Conservation (phyloP, 2,113 vertebrate species). For the Gymnobelideus leadbeateri region DNA sequence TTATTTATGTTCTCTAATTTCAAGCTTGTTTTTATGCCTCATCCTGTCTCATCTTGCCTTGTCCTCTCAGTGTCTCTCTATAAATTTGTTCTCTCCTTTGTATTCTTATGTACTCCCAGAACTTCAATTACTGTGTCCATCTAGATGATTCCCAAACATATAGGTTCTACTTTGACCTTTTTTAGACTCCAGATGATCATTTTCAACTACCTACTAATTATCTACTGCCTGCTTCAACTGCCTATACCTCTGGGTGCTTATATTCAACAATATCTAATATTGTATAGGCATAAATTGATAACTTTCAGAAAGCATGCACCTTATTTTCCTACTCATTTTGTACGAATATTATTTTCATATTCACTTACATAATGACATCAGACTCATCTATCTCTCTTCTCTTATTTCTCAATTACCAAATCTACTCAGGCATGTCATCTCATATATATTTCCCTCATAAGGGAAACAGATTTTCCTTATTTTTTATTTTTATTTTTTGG, state of each 20-base stretch:
- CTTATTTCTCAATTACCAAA: background rate
- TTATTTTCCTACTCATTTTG: background rate
- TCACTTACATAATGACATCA: too few relatives aligned
- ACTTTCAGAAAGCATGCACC: background rate
- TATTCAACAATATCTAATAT: background rate
- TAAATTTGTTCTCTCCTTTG: too few relatives aligned
- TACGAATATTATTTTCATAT: background rate
- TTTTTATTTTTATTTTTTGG: background rate
- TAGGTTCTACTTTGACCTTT: too few relatives aligned
- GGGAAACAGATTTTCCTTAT: background rate
- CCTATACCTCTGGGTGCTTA: background rate
- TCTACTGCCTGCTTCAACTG: background rate
- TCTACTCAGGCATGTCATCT: background rate
- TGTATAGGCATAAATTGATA: background rate
- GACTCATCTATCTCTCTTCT: background rate
- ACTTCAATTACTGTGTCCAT: too few relatives aligned
- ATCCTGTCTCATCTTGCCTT: too few relatives aligned
- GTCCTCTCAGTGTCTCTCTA: too few relatives aligned
- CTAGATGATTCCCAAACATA: background rate
- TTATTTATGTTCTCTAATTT: too few relatives aligned
- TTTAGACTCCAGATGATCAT: background rate
- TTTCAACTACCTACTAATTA: background rate
- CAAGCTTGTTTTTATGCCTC: too few relatives aligned
- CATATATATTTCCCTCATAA: background rate
- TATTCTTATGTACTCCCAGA: too few relatives aligned